Evolutionary conservation across 1,140 invertebrate species (phyloP), one percentile per base, ranked within the genome.

Genomic region (Octopus bimaculoides): DNA sequence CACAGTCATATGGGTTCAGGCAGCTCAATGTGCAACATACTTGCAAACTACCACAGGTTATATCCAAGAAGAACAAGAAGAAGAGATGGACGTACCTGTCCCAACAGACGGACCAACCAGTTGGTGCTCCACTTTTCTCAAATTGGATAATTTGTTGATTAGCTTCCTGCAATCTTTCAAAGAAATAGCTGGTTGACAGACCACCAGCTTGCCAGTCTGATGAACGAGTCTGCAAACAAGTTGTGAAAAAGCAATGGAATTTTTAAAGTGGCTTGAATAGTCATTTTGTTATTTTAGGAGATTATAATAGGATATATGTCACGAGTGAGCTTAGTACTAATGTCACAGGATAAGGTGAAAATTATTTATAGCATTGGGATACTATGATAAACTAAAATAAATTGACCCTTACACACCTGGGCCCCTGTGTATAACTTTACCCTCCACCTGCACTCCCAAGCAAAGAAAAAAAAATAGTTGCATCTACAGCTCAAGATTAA

Each of bases 51-150:
- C 41, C 71, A 26, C 54, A 52, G 12, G 10, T 9, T 71, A 56
- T 17, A 52, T 61, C 52, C 71, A 82, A 80, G 81, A 82, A 81
- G 79, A 82, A 83, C 81, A 82, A 81, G 79, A 82, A 83, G 77
- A 83, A 82, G 86, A 86, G 79, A 66, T 85, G 86, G 88, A 86
- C 92, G 89, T 94, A 94, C 93, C 93, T 94, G 92, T 94, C 93
- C 94, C 94, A 94, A 83, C 93, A 92, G 88, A 93, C 93, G 77
- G 91, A 90, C 93, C 93, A 94, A 83, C 93, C 93, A 53, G 90
- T 87, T 10, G 93, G 93, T n/a, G 93, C 92, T 10, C 93, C 93
- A 90, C 83, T 92, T 90, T 84, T 89, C 89, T 85, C 94, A 86
- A 89, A 93, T 91, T 82, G 91, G 88, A 86, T 79, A 53, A 90